Percentiles rank a stretch among this genome's conserved stretches.
Evolutionary conservation across 2,888 invertebrate species (phyloP).

Genomic region (Resseliella maxima): DNA sequence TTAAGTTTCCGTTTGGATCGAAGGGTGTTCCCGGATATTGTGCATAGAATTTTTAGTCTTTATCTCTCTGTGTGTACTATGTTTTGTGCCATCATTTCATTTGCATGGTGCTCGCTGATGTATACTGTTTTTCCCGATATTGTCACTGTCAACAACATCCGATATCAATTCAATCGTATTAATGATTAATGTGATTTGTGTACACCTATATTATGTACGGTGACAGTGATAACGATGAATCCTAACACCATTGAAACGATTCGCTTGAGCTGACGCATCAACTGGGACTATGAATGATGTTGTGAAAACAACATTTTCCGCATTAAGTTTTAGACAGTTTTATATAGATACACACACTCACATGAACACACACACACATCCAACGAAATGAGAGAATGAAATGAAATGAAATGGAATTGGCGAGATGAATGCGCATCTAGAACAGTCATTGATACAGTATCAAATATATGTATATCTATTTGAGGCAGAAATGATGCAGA

Average conservation of each 20-base stretch:
- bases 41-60: background rate
- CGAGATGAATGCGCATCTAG: background rate
- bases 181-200: constrained; percentile 48
- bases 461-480: background rate
- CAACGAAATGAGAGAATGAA: too few species aligned
- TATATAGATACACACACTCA: too few species aligned
- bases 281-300: background rate
- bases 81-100: background rate
- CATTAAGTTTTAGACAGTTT: constrained; percentile 31
- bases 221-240: constrained; percentile 43
- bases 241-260: background rate
- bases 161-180: constrained; percentile 53
- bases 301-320: constrained; percentile 37
- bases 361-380: too few species aligned
- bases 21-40: too few species aligned
- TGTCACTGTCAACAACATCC: constrained; percentile 53
- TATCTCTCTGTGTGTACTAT: background rate
- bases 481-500: too few species aligned
- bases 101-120: background rate
- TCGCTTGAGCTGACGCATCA: background rate
- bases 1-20: too few species aligned
- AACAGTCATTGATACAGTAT: background rate
- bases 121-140: background rate
- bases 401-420: background rate
- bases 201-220: constrained; percentile 53